phyloP scores from a whole-genome alignment of 2,797 vertebrate species.

The Melanotaenia pygmaea region DNA sequence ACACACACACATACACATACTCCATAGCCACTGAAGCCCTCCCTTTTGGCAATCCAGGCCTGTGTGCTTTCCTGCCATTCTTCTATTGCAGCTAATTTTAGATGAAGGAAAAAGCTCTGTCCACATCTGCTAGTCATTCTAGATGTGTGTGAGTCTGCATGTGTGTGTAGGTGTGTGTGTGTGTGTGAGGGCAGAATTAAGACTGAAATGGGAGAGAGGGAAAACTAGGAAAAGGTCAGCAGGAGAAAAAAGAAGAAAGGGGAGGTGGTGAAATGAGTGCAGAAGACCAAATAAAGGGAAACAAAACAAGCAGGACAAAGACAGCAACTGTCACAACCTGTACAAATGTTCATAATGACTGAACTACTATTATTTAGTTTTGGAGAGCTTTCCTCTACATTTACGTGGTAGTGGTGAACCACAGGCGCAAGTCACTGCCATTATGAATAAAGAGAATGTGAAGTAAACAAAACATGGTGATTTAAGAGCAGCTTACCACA shows the following conservation, averaged over 20 bases:
- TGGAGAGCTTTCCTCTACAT: slow-evolving; percentile 51
- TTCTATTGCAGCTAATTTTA: slow-evolving; percentile 84
- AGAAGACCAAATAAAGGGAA: slow-evolving; percentile 41
- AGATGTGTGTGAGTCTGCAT: slow-evolving; percentile 42
- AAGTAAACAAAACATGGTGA: slow-evolving; percentile 56
- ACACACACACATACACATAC: slow-evolving; percentile 8
- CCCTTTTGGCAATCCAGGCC: slow-evolving; percentile 58
- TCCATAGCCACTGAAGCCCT: slow-evolving; percentile 31
- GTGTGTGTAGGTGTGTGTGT: slow-evolving; percentile 38
- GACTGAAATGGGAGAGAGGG: slow-evolving; percentile 33
- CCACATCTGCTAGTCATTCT: slow-evolving; percentile 79
- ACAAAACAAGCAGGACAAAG: slow-evolving; percentile 34
- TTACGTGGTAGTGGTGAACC: slow-evolving; percentile 61
- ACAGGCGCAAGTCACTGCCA: slow-evolving; percentile 57
- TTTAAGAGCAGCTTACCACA: slow-evolving; percentile 51
- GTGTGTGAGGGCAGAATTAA: slow-evolving; percentile 32
- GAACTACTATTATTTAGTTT: slow-evolving; percentile 50
- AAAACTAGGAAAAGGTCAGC: slow-evolving; percentile 60
- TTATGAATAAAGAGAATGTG: slow-evolving; percentile 56
- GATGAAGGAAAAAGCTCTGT: slow-evolving; percentile 76
- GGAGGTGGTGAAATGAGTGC: slow-evolving; percentile 27
- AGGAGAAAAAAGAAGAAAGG: slow-evolving; percentile 29
- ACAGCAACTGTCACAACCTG: slow-evolving; percentile 33
- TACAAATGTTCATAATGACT: slow-evolving; percentile 52
- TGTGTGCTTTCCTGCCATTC: slow-evolving; percentile 83